phyloP scores from a whole-genome alignment of 2,797 vertebrate genomes.

The Parambassis ranga region DNA sequence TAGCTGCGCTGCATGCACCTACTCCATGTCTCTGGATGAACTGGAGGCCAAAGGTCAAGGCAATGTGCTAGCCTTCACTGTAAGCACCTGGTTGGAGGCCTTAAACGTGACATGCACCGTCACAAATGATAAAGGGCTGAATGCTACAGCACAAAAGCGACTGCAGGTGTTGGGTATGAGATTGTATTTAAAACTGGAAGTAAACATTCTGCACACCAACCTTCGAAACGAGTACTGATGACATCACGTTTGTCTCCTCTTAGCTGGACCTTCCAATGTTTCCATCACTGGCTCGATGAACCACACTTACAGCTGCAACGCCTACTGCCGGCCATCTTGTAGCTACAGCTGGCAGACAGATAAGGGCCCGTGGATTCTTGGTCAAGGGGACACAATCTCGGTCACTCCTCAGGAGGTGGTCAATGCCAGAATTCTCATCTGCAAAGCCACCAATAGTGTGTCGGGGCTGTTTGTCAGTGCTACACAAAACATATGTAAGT shows the following conservation, averaged over 20 bases:
- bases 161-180: constrained; percentile 51
- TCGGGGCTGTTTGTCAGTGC: constrained; percentile 39
- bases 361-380: constrained; percentile 34
- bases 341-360: constrained; percentile 44
- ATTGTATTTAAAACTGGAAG: not conserved
- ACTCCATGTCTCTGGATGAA: constrained; percentile 38
- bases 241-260: not conserved
- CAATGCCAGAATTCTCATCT: constrained; percentile 15
- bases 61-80: constrained; percentile 26
- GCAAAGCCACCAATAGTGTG: constrained; percentile 53
- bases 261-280: constrained; percentile 59
- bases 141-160: not conserved
- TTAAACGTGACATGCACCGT: constrained; percentile 40
- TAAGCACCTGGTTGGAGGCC: not conserved
- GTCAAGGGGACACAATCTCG: constrained; percentile 43
- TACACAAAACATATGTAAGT: constrained; percentile 41
- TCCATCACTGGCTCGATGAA: constrained; percentile 49
- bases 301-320: constrained; percentile 54
- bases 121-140: accelerated
- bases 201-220: not conserved
- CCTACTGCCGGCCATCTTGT: constrained; percentile 62
- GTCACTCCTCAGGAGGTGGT: constrained; percentile 29
- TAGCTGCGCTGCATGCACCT: constrained; percentile 18
- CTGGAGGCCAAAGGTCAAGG: not conserved
- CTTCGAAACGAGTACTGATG: not conserved